Conservation (phyloP, 2,113 vertebrate species). For the Epinephelus fuscoguttatus region DNA sequence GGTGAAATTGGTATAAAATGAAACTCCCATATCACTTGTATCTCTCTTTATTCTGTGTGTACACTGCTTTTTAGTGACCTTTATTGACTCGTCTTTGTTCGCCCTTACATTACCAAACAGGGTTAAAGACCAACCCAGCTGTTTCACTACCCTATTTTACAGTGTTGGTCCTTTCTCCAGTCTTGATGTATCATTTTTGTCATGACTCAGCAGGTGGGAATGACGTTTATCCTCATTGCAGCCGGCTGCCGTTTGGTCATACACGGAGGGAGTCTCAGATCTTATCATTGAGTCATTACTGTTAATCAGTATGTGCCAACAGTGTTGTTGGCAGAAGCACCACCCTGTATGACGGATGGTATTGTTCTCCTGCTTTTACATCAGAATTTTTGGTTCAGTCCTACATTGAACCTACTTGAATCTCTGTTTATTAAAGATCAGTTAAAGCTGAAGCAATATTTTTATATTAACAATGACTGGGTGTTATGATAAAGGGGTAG, state of each 20-base stretch:
- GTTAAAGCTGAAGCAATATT: background rate
- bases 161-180: conserved; percentile 17
- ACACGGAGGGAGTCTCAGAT: background rate
- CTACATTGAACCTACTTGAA: background rate
- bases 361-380: conserved; percentile 5
- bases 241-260: conserved; percentile 30
- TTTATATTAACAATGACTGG: background rate
- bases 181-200: conserved; percentile 30
- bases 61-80: background rate
- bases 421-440: background rate
- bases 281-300: conserved; percentile 56
- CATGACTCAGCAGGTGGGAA: conserved; percentile 58
- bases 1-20: background rate
- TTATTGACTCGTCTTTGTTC: background rate
- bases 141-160: conserved; percentile 43
- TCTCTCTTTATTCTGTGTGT: background rate
- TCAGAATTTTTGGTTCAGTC: background rate
- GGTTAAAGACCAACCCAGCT: background rate
- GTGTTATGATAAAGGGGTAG: background rate
- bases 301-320: conserved; percentile 39
- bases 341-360: conserved; percentile 15
- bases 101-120: conserved; percentile 10
- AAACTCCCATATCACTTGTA: background rate
- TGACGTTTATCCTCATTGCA: conserved; percentile 10
- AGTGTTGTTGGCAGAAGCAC: conserved; percentile 38